Percentiles rank a stretch among this genome's conserved stretches.
These are phyloP conservation scores for Musca domestica DNA, from an alignment of 1,140 invertebrate species.

Conservation along the genomic window DNA sequence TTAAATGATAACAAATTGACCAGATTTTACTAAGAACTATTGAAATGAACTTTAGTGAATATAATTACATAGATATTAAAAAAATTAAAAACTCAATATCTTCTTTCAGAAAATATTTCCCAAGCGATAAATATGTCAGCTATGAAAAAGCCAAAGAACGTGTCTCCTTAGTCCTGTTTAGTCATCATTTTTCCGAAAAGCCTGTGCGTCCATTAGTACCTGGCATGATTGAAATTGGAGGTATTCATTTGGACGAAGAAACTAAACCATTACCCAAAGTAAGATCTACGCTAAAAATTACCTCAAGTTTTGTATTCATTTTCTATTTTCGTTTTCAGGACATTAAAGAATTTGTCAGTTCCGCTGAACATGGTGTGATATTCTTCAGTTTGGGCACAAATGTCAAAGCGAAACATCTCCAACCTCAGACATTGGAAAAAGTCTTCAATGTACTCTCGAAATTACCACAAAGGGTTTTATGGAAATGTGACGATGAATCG, in stretches of 20 bases:
- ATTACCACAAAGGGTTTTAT: slow-evolving; percentile 54
- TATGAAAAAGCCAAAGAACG: slow-evolving; percentile 35
- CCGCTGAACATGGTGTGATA: slow-evolving; percentile 56
- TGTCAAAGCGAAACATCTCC: slow-evolving; percentile 50
- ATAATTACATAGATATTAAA: background rate
- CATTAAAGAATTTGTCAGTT: slow-evolving; percentile 49
- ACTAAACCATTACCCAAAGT: slow-evolving; percentile 9
- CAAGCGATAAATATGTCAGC: slow-evolving; percentile 31
- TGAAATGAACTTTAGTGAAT: background rate
- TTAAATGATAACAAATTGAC: too few species aligned
- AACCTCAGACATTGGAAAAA: slow-evolving; percentile 43
- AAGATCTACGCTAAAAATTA: background rate
- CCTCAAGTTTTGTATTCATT: slow-evolving; percentile 27
- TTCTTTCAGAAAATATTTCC: slow-evolving; percentile 33
- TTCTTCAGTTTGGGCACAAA: slow-evolving; percentile 63
- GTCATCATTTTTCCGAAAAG: slow-evolving; percentile 47
- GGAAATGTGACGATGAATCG: slow-evolving; percentile 61
- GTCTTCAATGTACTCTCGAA: slow-evolving; percentile 53
- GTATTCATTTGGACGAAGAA: slow-evolving; percentile 47
- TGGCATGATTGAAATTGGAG: slow-evolving; percentile 52
- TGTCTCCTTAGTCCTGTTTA: slow-evolving; percentile 36
- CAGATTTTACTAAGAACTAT: too few species aligned
- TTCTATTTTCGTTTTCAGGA: slow-evolving; percentile 36
- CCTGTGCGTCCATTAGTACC: slow-evolving; percentile 48
- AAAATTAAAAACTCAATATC: background rate